A percentile compares a stretch with the other conserved stretches of the same genome.
These are phyloP conservation scores for Callinectes sapidus DNA, from an alignment of 2,888 invertebrate genomes.

Conservation along the genomic window DNA sequence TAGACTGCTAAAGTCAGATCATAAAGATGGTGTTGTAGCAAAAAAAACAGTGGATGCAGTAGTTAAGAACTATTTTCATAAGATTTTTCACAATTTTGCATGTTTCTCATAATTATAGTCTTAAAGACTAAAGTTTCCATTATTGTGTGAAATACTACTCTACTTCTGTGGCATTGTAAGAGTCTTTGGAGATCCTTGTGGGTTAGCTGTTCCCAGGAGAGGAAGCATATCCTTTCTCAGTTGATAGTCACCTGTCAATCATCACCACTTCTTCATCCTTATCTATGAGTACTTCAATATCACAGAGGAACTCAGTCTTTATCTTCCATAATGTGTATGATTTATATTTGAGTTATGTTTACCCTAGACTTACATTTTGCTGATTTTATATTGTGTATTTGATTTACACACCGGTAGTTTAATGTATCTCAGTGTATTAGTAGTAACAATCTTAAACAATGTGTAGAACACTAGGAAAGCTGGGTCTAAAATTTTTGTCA, in stretches of 20 bases:
- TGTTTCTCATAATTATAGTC: slow-evolving; percentile 37
- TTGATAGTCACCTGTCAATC: not conserved
- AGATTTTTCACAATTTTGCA: slow-evolving; percentile 63
- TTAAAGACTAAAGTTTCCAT: slow-evolving; percentile 1
- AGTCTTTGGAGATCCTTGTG: slow-evolving; percentile 28
- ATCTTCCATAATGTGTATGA: not conserved
- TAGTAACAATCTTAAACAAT: not conserved
- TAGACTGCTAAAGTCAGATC: not conserved
- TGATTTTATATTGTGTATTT: not conserved
- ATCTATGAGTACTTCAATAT: not conserved
- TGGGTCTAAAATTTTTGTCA: not conserved
- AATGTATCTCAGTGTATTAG: not conserved
- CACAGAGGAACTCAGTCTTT: not conserved
- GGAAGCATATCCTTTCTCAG: not conserved
- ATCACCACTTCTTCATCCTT: not conserved
- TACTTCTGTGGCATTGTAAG: not conserved
- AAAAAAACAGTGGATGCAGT: slow-evolving; percentile 36
- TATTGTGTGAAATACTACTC: not conserved
- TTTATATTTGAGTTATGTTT: not conserved
- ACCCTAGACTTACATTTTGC: not conserved
- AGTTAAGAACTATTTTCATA: slow-evolving; percentile 61
- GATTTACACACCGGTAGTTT: not conserved
- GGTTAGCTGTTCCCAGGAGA: slow-evolving; percentile 20
- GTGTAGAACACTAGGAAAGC: not conserved
- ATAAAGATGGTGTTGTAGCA: slow-evolving; percentile 28